Evolutionary conservation across 2,113 vertebrate genomes (phyloP).

Genomic region (Pao palembangensis): DNA sequence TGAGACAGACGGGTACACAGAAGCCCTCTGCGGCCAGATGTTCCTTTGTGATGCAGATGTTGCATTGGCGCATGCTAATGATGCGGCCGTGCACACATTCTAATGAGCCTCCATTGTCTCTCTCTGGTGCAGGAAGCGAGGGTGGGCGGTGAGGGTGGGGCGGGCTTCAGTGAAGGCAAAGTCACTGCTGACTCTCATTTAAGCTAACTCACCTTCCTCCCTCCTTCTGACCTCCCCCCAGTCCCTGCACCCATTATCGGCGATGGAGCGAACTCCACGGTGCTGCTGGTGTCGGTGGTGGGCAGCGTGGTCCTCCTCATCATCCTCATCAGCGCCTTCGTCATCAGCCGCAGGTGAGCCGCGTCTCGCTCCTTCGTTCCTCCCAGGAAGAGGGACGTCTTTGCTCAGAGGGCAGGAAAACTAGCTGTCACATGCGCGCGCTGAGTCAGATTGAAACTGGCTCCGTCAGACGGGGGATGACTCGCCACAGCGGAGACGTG

Average conservation of each 20-base stretch:
- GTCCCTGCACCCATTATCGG: conserved; percentile 94
- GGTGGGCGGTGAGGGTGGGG: conserved; percentile 2
- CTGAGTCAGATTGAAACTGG: conserved; percentile 13
- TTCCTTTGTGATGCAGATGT: conserved; percentile 60
- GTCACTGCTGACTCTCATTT: neutral
- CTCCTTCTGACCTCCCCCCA: conserved; percentile 53
- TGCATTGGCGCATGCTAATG: conserved; percentile 43
- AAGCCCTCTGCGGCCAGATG: conserved; percentile 37
- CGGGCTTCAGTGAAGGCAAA: conserved; percentile 1
- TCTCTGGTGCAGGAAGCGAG: conserved; percentile 9
- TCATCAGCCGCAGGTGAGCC: conserved; percentile 95
- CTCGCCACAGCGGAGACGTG: conserved; percentile 61
- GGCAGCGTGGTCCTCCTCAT: conserved; percentile 92
- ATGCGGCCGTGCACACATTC: conserved; percentile 51
- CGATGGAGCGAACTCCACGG: conserved; percentile 90
- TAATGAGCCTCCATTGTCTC: conserved; percentile 48
- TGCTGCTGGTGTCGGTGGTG: conserved; percentile 90
- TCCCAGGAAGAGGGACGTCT: conserved; percentile 47
- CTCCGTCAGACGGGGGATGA: conserved; percentile 37
- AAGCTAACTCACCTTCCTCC: neutral
- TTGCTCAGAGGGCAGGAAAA: conserved; percentile 33
- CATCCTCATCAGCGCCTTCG: conserved; percentile 93
- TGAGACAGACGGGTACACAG: conserved; percentile 1
- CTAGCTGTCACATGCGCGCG: conserved; percentile 38
- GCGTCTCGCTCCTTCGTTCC: conserved; percentile 20